phyloP scores from a whole-genome alignment of 2,113 vertebrate species.

The Odocoileus hemionus region DNA sequence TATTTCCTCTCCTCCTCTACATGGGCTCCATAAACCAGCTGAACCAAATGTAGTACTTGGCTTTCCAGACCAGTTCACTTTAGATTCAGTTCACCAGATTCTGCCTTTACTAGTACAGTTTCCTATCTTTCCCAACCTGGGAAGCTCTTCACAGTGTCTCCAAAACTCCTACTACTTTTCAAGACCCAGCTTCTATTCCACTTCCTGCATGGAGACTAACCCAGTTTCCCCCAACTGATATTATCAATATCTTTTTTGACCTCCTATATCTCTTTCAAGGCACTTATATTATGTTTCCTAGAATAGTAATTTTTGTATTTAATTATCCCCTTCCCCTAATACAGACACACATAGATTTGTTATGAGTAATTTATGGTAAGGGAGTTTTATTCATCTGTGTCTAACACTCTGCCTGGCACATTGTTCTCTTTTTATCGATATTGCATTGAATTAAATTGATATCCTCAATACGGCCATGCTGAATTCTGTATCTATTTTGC shows the following conservation, averaged over 20 bases:
- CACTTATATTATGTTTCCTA: not conserved
- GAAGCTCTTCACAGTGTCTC: not conserved
- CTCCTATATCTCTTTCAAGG: not conserved
- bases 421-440: not conserved
- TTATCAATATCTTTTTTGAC: not conserved
- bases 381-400: not conserved
- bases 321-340: not conserved
- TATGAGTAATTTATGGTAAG: not conserved
- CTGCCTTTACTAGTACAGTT: not conserved
- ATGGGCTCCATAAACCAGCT: accelerated
- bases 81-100: not conserved
- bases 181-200: not conserved
- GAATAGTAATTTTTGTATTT: not conserved
- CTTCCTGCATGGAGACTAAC: not conserved
- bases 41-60: too few relatives aligned
- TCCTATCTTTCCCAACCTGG: not conserved
- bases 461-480: not conserved
- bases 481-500: not conserved
- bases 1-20: not conserved
- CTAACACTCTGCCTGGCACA: not conserved
- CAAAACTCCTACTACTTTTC: not conserved
- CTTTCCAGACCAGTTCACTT: not conserved
- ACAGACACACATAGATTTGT: not conserved
- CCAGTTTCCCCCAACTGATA: not conserved
- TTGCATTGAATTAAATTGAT: not conserved